A percentile compares a stretch with the other conserved stretches of the same genome.
Evolutionary conservation across 2,113 vertebrate genomes (phyloP).

Genomic region (Oplegnathus fasciatus): DNA sequence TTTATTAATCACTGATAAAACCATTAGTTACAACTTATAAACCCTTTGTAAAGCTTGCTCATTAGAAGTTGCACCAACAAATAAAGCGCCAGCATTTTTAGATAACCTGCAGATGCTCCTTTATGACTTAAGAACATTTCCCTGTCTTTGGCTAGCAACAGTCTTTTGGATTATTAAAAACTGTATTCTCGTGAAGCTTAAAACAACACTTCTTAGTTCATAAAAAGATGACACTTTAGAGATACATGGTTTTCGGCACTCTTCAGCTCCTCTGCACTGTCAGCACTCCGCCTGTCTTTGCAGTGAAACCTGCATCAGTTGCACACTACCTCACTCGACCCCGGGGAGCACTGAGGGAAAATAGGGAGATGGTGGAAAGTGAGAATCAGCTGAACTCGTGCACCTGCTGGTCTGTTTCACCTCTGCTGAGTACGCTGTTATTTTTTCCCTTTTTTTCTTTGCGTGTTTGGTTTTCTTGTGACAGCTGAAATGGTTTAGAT

Average conservation of each 20-base stretch:
- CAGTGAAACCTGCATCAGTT: constrained; percentile 12
- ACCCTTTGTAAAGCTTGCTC: too few relatives aligned
- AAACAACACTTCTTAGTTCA: background rate
- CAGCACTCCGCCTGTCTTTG: constrained; percentile 5
- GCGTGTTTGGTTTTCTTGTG: constrained; percentile 3
- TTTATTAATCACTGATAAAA: too few relatives aligned
- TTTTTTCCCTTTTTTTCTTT: background rate
- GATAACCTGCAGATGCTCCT: too few relatives aligned
- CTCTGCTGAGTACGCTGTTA: constrained; percentile 7
- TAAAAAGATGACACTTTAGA: background rate
- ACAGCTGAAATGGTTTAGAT: background rate
- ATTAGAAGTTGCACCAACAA: too few relatives aligned
- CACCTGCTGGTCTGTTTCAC: constrained; percentile 10
- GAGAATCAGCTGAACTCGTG: constrained; percentile 10
- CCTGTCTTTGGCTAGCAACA: too few relatives aligned
- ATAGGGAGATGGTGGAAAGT: background rate
- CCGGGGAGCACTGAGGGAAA: constrained; percentile 11
- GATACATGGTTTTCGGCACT: background rate
- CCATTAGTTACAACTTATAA: too few relatives aligned
- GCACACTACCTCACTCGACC: constrained; percentile 10
- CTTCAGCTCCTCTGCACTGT: constrained; percentile 1
- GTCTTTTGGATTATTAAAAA: background rate
- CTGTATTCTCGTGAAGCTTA: background rate
- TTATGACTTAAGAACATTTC: too few relatives aligned
- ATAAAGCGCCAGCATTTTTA: too few relatives aligned